These are phyloP conservation scores for Galerucella calmariensis DNA, from an alignment of 2,888 invertebrate genomes.

Conservation along the genomic window DNA sequence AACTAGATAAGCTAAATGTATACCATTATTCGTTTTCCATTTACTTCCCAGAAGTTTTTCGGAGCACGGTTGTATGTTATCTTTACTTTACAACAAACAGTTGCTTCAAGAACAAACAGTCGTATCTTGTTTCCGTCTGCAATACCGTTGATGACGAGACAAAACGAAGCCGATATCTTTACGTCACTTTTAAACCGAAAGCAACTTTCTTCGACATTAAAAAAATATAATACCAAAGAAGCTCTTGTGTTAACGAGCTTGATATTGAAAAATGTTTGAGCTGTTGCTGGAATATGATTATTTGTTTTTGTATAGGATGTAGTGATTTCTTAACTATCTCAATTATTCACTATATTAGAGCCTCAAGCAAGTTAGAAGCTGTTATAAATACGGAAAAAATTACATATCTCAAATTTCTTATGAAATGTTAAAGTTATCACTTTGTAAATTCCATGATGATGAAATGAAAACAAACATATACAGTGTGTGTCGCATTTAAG, in stretches of 20 bases:
- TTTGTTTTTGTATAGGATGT: too few species aligned
- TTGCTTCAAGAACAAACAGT: constrained; percentile 22
- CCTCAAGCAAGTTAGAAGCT: too few species aligned
- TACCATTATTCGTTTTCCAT: constrained; percentile 22
- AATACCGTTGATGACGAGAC: constrained; percentile 40
- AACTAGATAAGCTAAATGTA: constrained; percentile 17
- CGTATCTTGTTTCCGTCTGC: constrained; percentile 17
- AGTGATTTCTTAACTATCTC: too few species aligned
- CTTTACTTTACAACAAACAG: constrained; percentile 20
- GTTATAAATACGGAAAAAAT: too few species aligned
- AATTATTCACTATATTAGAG: too few species aligned
- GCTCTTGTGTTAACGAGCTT: background rate
- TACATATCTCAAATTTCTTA: too few species aligned
- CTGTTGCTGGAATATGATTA: too few species aligned
- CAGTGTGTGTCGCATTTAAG: too few species aligned
- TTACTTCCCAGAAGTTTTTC: constrained; percentile 13
- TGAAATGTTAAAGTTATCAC: too few species aligned
- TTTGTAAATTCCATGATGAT: too few species aligned
- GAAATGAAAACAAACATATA: too few species aligned
- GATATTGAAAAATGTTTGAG: too few species aligned
- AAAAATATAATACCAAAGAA: constrained; percentile 14
- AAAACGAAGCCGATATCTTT: constrained; percentile 47
- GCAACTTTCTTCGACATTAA: constrained; percentile 1
- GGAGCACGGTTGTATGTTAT: constrained; percentile 16
- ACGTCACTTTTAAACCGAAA: constrained; percentile 42